Evolutionary conservation across 2,113 vertebrate species (phyloP), one percentile per base, ranked within the genome.

Genomic region (Pluvianellus socialis): DNA sequence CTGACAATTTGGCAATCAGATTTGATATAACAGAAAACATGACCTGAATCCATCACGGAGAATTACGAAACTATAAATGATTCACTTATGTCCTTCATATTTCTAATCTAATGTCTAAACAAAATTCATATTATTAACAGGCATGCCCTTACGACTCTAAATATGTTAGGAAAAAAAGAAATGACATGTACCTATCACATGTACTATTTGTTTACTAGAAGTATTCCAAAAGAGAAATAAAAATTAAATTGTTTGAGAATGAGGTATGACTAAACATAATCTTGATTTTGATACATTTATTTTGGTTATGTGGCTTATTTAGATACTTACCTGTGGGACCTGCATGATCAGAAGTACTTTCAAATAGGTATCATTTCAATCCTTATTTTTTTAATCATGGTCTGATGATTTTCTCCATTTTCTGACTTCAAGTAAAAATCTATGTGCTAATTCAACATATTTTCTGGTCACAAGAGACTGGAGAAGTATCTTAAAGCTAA

Each of bases 1-100:
- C 62, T 96, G 96, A 97, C 97, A 97, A 96, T 96, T 95, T 96
- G 95, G 96, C 97, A 97, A 93, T 95, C 92, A 94, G 70, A 92
- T 89, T 73, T 96, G 86, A 87, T 92, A 27, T 62, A 94, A 94
- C 79, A 95, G 80, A 87, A 96, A 97, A 94, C 87, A 97, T 97
- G 96, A 96, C 92, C 96, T 94, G 96, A 97, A 97, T 98, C 93
- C 67, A 96, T 96, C 96, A 92, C 23, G 61, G 75, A 77, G 88
- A 96, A 97, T 98, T 97, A 97, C 82, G 95, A 91, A 94, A 94
- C 58, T 77, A 56, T 47, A 93, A 93, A 93, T 93, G 86, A 95
- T 92, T 96, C 62, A 49, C 74, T 91, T 87, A 28, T 72, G 79
- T 92, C 81, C 79, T 96, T 84, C 49, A n/a, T 56, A 30, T 79